Percentiles rank a stretch among this genome's conserved stretches.
Evolutionary conservation across 2,113 vertebrate species (phyloP).

Genomic region (Circaetus gallicus): DNA sequence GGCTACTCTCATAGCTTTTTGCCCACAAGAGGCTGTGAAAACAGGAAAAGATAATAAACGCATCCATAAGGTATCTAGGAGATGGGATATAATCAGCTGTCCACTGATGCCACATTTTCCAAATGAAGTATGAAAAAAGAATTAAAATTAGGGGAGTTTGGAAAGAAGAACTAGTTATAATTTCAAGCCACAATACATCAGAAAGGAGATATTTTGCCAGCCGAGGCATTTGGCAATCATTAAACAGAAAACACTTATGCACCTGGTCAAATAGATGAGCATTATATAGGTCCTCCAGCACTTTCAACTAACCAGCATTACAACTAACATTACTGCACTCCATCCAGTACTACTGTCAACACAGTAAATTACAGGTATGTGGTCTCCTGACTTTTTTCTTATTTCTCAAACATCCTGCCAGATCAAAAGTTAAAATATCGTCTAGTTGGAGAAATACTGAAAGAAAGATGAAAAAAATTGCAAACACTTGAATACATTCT

Average conservation of each 20-base stretch:
- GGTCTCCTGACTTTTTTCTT: neutral
- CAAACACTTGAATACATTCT: neutral
- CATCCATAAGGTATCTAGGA: neutral
- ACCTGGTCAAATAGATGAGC: neutral
- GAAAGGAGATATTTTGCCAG: neutral
- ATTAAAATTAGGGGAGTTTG: neutral
- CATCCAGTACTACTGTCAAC: neutral
- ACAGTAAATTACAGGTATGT: neutral
- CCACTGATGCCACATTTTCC: neutral
- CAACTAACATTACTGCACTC: neutral
- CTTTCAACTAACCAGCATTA: neutral
- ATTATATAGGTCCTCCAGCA: fast-evolving
- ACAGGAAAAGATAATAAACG: neutral
- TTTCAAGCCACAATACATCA: neutral
- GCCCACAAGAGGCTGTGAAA: neutral
- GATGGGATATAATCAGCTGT: neutral
- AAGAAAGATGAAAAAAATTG: neutral
- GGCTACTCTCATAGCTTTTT: neutral
- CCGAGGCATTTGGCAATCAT: neutral
- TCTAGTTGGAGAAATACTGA: neutral
- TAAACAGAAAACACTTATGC: neutral
- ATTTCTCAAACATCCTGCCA: neutral
- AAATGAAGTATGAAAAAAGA: neutral
- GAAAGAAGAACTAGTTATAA: neutral
- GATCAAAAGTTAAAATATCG: neutral